Evolutionary conservation across 92 coral and sea anemone genomes (phyloP), one percentile per base, ranked within the genome.

Genomic region (Umimayanthus chanpuru): DNA sequence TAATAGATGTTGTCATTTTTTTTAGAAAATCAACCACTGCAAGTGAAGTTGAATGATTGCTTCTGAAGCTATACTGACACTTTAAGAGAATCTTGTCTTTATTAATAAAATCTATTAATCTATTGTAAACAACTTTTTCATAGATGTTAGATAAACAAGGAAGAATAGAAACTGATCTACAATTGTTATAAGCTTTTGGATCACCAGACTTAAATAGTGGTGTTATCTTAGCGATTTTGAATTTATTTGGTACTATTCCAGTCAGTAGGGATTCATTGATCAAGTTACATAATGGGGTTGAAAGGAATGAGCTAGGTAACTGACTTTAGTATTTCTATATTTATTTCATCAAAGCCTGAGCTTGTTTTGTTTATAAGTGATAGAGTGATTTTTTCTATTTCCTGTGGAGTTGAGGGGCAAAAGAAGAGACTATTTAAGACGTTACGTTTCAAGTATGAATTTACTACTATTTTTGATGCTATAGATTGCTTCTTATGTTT

Each of bases 171-270:
- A 88, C 43, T 64, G 88, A 89, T 84, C 89, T 64, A n/a, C 85
- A 85, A 56, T 85, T 79, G 43, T 43, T 75, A 50, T 76, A 90
- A 38, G 72, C 12, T 66, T 89, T 88, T 65, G 55, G 81, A 67
- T 85, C 86, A 44, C 76, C 80, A 58, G 89, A 41, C 49, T 85
- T 85, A 79, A 64, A 90, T 67, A 90, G 28, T 90, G 92, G 92
- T 44, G 73, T 85, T 21, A 70, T 82, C 50, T 89, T 66, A 68
- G 92, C 87, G 8, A 86, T 56, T 86, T 90, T 86, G 40, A 90
- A 85, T 70, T 79, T 80, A 74, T 36, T 15, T 44, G 92, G 92
- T 76, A 90, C 72, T 79, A 90, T 81, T 43, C 90, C 90, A 26
- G 92, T 86, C 56, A 86, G 68, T 79, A 90, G 66, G 44, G 87